Conservation (phyloP, 2,113 vertebrate genomes). For the Brachyistius frenatus region DNA sequence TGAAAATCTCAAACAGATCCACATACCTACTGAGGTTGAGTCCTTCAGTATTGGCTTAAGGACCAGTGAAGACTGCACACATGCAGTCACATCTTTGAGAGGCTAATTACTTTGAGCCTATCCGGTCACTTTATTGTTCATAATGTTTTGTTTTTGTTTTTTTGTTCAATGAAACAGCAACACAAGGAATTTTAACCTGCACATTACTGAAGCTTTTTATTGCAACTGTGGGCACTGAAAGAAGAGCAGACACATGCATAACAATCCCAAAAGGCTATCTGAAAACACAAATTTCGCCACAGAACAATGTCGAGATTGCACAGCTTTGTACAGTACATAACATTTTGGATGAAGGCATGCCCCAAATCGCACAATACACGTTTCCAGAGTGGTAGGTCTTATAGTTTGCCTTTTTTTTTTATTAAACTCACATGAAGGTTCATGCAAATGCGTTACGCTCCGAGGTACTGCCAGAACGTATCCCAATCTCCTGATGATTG, state of each 20-base stretch:
- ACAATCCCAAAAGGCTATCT: not conserved
- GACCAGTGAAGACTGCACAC: slow-evolving; percentile 48
- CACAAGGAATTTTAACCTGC: slow-evolving; percentile 6
- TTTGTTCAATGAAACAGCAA: slow-evolving; percentile 3
- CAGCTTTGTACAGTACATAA: slow-evolving; percentile 1
- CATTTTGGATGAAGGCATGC: slow-evolving; percentile 11
- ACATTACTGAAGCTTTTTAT: not conserved
- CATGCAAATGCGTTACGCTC: slow-evolving; percentile 69
- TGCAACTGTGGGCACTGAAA: not conserved
- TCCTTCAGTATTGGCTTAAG: slow-evolving; percentile 56
- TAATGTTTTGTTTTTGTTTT: slow-evolving; percentile 24
- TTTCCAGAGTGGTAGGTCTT: slow-evolving; percentile 37
- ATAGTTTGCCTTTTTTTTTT: slow-evolving; percentile 31
- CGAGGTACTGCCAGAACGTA: slow-evolving; percentile 44
- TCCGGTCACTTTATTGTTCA: slow-evolving; percentile 48
- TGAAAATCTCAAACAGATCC: slow-evolving; percentile 48
- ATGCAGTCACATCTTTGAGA: slow-evolving; percentile 56
- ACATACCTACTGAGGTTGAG: slow-evolving; percentile 66
- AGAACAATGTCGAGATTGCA: not conserved
- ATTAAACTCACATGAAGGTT: slow-evolving; percentile 61
- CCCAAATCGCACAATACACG: slow-evolving; percentile 28
- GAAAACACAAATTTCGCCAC: slow-evolving; percentile 8
- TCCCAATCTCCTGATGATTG: slow-evolving; percentile 58
- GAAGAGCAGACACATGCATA: not conserved
- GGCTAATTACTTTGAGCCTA: slow-evolving; percentile 51